Evolutionary conservation across 2,888 invertebrate genomes (phyloP), one percentile per base, ranked within the genome.

Genomic region (Spilosoma lubricipeda): DNA sequence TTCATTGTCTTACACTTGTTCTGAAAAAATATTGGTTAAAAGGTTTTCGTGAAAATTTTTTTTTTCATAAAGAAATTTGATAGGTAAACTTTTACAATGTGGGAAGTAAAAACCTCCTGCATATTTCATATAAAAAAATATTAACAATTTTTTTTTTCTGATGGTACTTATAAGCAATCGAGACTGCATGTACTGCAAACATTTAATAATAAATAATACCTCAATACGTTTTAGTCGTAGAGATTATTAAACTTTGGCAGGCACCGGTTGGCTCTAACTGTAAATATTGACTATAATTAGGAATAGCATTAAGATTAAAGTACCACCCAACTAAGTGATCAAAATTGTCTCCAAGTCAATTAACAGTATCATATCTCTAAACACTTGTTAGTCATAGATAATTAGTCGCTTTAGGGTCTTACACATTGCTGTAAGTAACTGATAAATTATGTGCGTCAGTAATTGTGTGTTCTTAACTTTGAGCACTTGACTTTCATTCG

Each of bases 291-390:
- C 27, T 27, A 27, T 5, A 63, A 30, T 63, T 30, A 63, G 15
- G 18, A 63, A 63, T 63, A 15, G 4, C 23, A 63, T 63, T 63
- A 63, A 63, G 63, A 30, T 63, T 63, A 63, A 30, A 63, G 18
- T 27, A 30, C 18, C 30, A 30, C 30, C 63, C 18, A 63, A 30
- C 63, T 30, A 63, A 63, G 63, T 63, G 30, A 18, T 27, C 18
- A 11, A 66, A 33, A 36, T 65, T 71, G 59, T 72, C 65, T 65
- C 27, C 65, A n/a, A 63, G 69, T 36, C 23, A 30, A 36, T 65
- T 33, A 66, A 68, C 63, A 30, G 30, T 18, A 63, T 30, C 63
- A 63, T 63, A 30, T 63, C 63, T 30, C 18, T 63, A 30, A 27
- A 63, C 63, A 63, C 63, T 63, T 63, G 30, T 30, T 27, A 20